Evolutionary conservation across 2,113 vertebrate genomes (phyloP).

Genomic region (Phrynocephalus versicolor): DNA sequence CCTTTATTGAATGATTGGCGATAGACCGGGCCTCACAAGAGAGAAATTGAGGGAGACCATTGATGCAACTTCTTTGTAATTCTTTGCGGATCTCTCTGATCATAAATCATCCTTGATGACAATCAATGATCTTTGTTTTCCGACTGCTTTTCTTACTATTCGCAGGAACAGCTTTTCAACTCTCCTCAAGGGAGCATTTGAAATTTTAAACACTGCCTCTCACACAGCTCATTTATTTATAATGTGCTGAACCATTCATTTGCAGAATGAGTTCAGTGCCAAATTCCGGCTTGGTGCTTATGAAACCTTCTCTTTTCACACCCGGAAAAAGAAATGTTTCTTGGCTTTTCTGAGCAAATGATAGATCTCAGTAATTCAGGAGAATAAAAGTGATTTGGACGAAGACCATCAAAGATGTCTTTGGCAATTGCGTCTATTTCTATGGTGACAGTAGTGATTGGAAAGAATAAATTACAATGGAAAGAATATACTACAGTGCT

Average conservation of each 20-base stretch:
- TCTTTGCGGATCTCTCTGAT: conserved; percentile 26
- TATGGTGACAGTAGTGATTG: conserved; percentile 18
- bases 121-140: conserved; percentile 57
- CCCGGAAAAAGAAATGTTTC: conserved; percentile 49
- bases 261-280: conserved; percentile 49
- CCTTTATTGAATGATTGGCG: conserved; percentile 31
- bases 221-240: conserved; percentile 56
- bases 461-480: conserved; percentile 9
- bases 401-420: conserved; percentile 47
- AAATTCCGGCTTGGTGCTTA: conserved; percentile 66
- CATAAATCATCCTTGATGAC: conserved; percentile 56
- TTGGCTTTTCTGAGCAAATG: conserved; percentile 33
- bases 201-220: conserved; percentile 49
- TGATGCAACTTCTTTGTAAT: conserved; percentile 37
- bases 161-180: conserved; percentile 53
- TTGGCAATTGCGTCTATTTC: conserved; percentile 36
- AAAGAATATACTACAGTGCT: too few relatives aligned
- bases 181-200: conserved; percentile 68
- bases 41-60: background rate
- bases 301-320: conserved; percentile 59
- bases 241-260: conserved; percentile 53
- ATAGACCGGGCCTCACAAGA: background rate
- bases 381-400: conserved; percentile 20
- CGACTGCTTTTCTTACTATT: conserved; percentile 54
- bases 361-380: conserved; percentile 42